Percentiles rank a stretch among this genome's conserved stretches.
phyloP scores from a whole-genome alignment of 1,140 invertebrate species.

The Bombus huntii region DNA sequence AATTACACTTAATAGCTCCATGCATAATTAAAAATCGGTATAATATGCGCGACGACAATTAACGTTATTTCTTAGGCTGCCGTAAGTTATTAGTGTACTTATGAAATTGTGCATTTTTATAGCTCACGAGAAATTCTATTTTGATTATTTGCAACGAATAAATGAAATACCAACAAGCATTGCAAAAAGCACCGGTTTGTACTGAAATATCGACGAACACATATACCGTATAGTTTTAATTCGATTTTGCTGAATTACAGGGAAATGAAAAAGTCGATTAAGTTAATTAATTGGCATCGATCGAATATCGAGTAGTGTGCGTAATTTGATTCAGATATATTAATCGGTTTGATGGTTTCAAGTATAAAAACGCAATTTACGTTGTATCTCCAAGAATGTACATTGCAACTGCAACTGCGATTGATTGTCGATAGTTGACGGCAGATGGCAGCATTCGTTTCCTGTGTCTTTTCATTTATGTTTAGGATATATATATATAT shows the following conservation, averaged over 20 bases:
- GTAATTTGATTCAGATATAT: neutral
- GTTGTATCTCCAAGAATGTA: neutral
- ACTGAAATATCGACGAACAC: neutral
- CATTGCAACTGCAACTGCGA: neutral
- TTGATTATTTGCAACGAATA: neutral
- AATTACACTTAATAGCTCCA: neutral
- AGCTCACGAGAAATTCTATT: neutral
- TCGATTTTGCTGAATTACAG: neutral
- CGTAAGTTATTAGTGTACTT: neutral
- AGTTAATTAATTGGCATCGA: neutral
- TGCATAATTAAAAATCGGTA: too few species aligned
- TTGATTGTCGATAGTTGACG: neutral
- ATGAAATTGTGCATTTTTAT: neutral
- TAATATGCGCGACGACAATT: too few species aligned
- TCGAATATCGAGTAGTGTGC: neutral
- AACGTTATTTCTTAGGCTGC: neutral
- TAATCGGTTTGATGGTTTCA: neutral
- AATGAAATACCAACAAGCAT: neutral
- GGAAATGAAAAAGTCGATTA: neutral
- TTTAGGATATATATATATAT: neutral
- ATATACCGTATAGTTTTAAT: neutral
- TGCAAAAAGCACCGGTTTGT: neutral
- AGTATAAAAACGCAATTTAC: slow-evolving; percentile 17
- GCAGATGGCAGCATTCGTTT: slow-evolving; percentile 3
- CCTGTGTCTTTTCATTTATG: neutral